Base-by-base conservation (phyloP, 2,797 vertebrate genomes). In the Ambastaia sidthimunki region DNA sequence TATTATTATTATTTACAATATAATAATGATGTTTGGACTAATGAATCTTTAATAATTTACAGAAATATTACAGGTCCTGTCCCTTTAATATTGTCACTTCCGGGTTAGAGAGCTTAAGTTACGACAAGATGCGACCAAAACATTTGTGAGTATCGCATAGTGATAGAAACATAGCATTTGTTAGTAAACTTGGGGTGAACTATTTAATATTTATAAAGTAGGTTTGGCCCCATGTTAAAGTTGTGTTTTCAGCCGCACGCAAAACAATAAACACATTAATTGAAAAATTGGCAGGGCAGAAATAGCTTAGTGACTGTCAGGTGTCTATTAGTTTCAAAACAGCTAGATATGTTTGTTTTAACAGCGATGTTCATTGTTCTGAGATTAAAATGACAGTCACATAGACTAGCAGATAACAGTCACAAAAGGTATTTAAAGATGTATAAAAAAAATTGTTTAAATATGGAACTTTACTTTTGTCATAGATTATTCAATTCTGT, bases 51-150 rank as follows among this genome's bases (percentile, higher is more conserved):
- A 52, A 52, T 16, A 18, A 18, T 6, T 6, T 54, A 54, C 48
- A 54, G 7, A 12, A 19, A 11, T 50, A 57, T 44, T 1, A 25
- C 7, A 18, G 15, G 2, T 10, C 3, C 54, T 77, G 19, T 48
- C 12, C 44, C 44, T 78, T 71, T 78, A 71, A 52, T 44, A 71
- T 13, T 18, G 23, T 48, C 71, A 78, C 55, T 78, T 78, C 67
- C 76, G 76, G 76, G 55, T 78, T 71, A 65, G 44, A 71, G 68
- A 4, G 44, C 28, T 19, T 15, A 52, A 28, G 18, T 2, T 44
- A 44, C 44, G n/a, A n/a, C 28, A 41, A 52, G 11, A 62, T 3
- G 4, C 57, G 25, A 15, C 75, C 76, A 48, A 78, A 78, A 78
- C 21, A 77, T 77, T 76, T 4, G 66, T 50, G 4, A 69, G 66